A percentile compares a stretch with the other conserved stretches of the same genome.
Conservation (phyloP, 2,113 vertebrate species). For the Indicator indicator region DNA sequence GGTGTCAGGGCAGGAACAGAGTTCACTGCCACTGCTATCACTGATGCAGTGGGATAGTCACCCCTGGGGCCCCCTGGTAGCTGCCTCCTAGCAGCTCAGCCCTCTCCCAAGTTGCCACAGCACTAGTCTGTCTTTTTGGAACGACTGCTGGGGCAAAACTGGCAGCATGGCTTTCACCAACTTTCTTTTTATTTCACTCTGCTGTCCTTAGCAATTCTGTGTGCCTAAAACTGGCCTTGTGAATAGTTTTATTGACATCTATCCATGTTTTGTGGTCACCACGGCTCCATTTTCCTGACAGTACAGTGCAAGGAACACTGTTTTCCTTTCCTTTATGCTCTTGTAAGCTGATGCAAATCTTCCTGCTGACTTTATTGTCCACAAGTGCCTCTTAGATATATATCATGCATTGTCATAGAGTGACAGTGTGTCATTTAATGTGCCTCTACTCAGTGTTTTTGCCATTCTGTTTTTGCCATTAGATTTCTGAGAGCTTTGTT, state of each 20-base stretch:
- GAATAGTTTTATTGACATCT: neutral
- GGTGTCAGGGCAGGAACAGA: neutral
- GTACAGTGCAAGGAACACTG: neutral
- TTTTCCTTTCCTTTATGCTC: neutral
- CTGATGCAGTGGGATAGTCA: neutral
- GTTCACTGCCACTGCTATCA: accelerated
- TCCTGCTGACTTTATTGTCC: neutral
- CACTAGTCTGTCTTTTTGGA: neutral
- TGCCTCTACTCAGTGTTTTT: neutral
- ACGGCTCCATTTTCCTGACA: neutral
- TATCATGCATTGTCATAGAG: neutral
- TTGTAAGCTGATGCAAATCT: neutral
- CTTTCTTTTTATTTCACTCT: neutral
- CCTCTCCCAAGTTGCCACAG: neutral
- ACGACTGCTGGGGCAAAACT: neutral
- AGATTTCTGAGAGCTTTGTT: neutral
- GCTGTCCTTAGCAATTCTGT: neutral
- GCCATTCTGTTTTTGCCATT: neutral
- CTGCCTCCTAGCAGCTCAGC: neutral
- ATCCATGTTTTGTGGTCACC: neutral
- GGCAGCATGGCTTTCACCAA: neutral
- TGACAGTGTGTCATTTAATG: neutral
- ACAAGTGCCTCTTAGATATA: accelerated
- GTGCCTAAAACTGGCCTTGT: neutral
- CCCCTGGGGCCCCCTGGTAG: accelerated